Percentiles rank a stretch among this genome's conserved stretches.
phyloP scores from a whole-genome alignment of 2,797 vertebrate species.

The Thripadectes ignobilis region DNA sequence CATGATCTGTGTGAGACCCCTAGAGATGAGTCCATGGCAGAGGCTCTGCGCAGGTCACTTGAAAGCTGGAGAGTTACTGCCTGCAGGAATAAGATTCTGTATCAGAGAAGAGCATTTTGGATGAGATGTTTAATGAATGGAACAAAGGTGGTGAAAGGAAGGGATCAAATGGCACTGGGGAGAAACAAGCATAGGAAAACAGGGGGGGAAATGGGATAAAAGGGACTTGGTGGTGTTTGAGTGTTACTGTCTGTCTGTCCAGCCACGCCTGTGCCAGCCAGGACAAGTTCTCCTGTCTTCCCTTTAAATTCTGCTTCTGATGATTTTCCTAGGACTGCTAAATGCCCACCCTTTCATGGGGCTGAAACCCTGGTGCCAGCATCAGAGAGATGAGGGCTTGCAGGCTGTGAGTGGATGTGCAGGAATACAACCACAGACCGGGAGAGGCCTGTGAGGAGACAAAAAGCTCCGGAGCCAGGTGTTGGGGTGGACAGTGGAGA shows the following conservation, averaged over 20 bases:
- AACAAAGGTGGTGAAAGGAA: background rate
- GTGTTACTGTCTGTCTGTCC: background rate
- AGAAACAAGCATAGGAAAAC: background rate
- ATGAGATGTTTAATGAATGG: background rate
- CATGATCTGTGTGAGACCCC: background rate
- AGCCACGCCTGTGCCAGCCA: background rate
- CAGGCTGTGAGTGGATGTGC: fast-evolving
- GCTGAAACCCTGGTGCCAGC: fast-evolving
- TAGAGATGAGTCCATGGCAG: background rate
- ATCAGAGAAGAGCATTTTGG: background rate
- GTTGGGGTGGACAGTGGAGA: fast-evolving
- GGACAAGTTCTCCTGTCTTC: background rate
- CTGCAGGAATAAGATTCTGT: background rate
- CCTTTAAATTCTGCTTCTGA: background rate
- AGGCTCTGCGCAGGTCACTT: background rate
- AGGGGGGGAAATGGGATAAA: background rate
- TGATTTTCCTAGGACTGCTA: background rate
- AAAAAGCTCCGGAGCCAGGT: fast-evolving
- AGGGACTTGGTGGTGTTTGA: fast-evolving
- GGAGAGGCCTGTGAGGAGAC: background rate
- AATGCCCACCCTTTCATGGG: fast-evolving
- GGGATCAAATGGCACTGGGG: background rate
- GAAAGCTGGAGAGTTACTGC: background rate
- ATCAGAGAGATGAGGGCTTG: fast-evolving
- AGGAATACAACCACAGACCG: fast-evolving